phyloP scores from a whole-genome alignment of 2,113 vertebrate genomes.

The Prietella phreatophila region DNA sequence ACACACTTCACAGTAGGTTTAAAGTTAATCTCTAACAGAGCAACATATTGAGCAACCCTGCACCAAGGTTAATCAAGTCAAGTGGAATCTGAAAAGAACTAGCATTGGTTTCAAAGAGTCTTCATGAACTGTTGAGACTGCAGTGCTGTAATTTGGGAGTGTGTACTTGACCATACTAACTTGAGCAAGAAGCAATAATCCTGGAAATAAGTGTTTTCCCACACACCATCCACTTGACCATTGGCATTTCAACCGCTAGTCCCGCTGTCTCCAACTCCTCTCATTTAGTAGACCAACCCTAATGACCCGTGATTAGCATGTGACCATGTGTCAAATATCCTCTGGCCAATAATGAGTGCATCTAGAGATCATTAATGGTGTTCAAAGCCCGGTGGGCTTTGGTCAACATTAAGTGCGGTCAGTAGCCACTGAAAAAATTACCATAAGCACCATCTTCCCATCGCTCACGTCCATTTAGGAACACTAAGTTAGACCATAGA shows the following conservation, averaged over 20 bases:
- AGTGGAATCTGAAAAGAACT: conserved; percentile 55
- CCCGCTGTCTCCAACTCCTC: conserved; percentile 5
- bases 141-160: not conserved
- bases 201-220: conserved; percentile 20
- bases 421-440: conserved; percentile 36
- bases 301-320: conserved; percentile 55
- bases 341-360: conserved; percentile 24
- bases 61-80: conserved; percentile 58
- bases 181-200: conserved; percentile 30
- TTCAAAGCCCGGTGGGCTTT: conserved; percentile 26
- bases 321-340: conserved; percentile 48
- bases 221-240: conserved; percentile 53
- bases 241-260: conserved; percentile 13
- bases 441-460: conserved; percentile 17
- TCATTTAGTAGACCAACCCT: conserved; percentile 56
- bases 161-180: not conserved
- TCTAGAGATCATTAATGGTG: conserved; percentile 53
- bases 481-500: conserved; percentile 41
- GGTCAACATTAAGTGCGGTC: conserved; percentile 38
- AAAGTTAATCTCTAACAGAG: not conserved
- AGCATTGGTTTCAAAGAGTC: conserved; percentile 40
- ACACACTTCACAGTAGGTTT: not conserved
- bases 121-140: conserved; percentile 32
- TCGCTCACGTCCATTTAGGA: conserved; percentile 28
- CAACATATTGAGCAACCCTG: conserved; percentile 55